phyloP scores from a whole-genome alignment of 2,797 vertebrate species.

The Neosilurus hyrtlii region DNA sequence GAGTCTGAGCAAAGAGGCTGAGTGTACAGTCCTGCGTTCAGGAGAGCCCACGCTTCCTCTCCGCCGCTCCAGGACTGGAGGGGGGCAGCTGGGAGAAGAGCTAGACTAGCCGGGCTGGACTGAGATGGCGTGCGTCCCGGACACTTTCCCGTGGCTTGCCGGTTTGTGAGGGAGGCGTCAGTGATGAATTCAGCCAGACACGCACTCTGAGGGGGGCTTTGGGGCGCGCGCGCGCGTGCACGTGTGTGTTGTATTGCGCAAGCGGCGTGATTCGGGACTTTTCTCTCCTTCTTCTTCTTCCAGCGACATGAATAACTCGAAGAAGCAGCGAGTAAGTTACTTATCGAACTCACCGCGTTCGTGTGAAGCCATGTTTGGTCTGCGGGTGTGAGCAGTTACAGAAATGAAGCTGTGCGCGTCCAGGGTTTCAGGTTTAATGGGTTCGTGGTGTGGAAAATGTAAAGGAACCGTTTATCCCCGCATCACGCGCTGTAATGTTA shows the following conservation, averaged over 20 bases:
- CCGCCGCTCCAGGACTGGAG: constrained; percentile 11
- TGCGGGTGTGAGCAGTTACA: neutral
- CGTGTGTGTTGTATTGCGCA: constrained; percentile 59
- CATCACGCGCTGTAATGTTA: neutral
- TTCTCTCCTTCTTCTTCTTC: constrained; percentile 45
- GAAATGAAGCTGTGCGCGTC: neutral
- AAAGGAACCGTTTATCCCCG: neutral
- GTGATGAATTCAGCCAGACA: too few species aligned
- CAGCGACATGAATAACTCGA: constrained; percentile 69
- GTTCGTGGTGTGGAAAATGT: neutral
- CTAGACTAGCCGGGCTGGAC: neutral
- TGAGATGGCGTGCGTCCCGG: neutral
- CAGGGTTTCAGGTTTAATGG: neutral
- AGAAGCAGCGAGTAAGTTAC: constrained; percentile 69
- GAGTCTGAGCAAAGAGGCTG: neutral
- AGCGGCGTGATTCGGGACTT: constrained; percentile 62
- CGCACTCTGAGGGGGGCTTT: constrained; percentile 33
- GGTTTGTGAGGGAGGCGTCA: neutral
- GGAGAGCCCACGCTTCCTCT: constrained; percentile 61
- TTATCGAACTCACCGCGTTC: neutral
- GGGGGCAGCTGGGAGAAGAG: neutral
- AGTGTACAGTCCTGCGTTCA: neutral
- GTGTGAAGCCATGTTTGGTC: neutral
- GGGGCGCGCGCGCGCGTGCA: constrained; percentile 54
- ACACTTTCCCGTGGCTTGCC: neutral